phyloP scores from a whole-genome alignment of 2,797 vertebrate genomes.

The Microhierax caerulescens region DNA sequence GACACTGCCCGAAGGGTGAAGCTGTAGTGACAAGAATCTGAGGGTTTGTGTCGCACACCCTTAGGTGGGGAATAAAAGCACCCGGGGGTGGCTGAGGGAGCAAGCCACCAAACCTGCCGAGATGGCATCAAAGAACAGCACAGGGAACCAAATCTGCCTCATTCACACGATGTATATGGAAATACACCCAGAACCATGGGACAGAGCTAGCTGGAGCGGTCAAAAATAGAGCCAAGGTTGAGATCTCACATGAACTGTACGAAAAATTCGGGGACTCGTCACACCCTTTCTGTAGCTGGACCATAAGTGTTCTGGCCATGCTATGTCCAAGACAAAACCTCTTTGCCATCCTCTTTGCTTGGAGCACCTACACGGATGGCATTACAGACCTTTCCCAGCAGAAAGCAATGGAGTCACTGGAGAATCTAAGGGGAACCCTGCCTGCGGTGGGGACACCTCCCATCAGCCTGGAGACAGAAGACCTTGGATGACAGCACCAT shows the following conservation, averaged over 20 bases:
- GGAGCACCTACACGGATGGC: background rate
- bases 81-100: background rate
- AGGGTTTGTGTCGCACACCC: background rate
- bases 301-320: background rate
- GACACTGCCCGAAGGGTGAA: background rate
- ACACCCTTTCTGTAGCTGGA: background rate
- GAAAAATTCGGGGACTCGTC: background rate
- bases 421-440: background rate
- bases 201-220: background rate
- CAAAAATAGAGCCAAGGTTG: background rate
- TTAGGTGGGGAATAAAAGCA: background rate
- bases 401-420: background rate
- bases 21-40: background rate
- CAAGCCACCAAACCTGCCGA: background rate
- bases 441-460: background rate
- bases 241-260: background rate
- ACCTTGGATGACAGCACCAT: background rate
- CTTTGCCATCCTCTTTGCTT: background rate
- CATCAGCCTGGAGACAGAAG: background rate
- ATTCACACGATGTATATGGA: background rate
- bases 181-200: background rate
- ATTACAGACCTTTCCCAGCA: background rate
- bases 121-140: background rate
- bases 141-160: background rate
- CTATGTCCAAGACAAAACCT: background rate